Percentiles rank a stretch among this genome's conserved stretches.
These are phyloP conservation scores for Psilopogon haemacephalus DNA, from an alignment of 2,113 vertebrate species.

Conservation along the genomic window DNA sequence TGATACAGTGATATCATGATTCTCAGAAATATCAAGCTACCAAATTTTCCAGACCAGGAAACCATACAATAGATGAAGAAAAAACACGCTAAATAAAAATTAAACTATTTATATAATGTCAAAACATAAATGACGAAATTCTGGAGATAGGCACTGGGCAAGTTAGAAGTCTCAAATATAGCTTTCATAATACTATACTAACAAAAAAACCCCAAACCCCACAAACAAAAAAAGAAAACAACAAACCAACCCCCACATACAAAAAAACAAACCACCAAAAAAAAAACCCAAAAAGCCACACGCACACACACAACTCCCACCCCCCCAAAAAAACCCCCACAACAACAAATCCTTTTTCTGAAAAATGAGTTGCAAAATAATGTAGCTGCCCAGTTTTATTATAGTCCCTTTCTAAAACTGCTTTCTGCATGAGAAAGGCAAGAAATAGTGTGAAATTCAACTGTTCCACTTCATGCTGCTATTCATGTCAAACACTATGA, in stretches of 20 bases:
- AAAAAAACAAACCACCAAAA: no score
- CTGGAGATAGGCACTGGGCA: background rate
- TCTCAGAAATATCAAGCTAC: background rate
- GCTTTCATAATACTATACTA: background rate
- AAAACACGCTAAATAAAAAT: background rate
- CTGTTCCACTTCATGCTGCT: background rate
- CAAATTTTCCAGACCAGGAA: background rate
- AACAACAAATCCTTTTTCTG: background rate
- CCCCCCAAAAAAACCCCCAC: no score
- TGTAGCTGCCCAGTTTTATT: background rate
- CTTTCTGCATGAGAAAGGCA: background rate
- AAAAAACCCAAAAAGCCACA: rapidly evolving
- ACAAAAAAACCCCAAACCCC: no score
- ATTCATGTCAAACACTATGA: constrained; percentile 5
- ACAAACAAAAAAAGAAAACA: no score
- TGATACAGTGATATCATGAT: background rate
- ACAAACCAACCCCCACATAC: no score
- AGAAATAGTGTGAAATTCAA: background rate
- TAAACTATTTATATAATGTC: background rate
- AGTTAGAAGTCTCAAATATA: background rate
- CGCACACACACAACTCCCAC: no score
- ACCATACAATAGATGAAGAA: background rate
- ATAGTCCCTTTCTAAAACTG: background rate
- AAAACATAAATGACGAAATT: background rate
- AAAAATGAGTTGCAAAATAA: background rate